These are phyloP conservation scores for Caenorhabditis macrosperma DNA, from an alignment of 2,888 invertebrate genomes.

Conservation along the genomic window DNA sequence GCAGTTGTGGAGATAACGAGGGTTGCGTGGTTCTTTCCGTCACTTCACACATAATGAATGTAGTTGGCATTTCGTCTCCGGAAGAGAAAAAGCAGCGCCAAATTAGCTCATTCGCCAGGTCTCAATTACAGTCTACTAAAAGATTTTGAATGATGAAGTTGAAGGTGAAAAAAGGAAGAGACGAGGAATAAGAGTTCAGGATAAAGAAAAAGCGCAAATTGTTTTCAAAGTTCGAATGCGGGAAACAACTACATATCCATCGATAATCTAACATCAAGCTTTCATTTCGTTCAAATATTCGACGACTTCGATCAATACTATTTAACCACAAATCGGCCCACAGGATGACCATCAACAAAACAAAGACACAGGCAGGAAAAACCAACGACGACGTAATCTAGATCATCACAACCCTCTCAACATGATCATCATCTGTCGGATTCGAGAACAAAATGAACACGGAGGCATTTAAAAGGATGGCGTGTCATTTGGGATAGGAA, in stretches of 20 bases:
- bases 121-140: slow-evolving; percentile 33
- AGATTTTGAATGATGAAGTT: neutral
- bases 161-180: neutral
- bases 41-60: slow-evolving; percentile 21
- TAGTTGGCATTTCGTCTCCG: slow-evolving; percentile 19
- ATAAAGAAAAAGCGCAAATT: neutral
- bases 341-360: neutral
- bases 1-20: neutral
- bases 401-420: slow-evolving; percentile 24
- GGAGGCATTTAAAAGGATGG: neutral
- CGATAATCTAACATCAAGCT: no score
- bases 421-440: slow-evolving; percentile 12
- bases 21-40: neutral
- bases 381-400: slow-evolving; percentile 25
- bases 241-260: no score
- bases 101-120: slow-evolving; percentile 51
- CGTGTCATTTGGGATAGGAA: no score
- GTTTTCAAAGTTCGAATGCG: no score
- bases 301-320: no score
- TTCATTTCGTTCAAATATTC: no score
- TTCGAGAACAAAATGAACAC: neutral
- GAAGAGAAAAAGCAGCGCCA: neutral
- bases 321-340: no score
- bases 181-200: neutral
- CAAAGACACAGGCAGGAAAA: neutral